These are phyloP conservation scores for Synergus gifuensis DNA, from an alignment of 2,888 invertebrate species.

Conservation along the genomic window DNA sequence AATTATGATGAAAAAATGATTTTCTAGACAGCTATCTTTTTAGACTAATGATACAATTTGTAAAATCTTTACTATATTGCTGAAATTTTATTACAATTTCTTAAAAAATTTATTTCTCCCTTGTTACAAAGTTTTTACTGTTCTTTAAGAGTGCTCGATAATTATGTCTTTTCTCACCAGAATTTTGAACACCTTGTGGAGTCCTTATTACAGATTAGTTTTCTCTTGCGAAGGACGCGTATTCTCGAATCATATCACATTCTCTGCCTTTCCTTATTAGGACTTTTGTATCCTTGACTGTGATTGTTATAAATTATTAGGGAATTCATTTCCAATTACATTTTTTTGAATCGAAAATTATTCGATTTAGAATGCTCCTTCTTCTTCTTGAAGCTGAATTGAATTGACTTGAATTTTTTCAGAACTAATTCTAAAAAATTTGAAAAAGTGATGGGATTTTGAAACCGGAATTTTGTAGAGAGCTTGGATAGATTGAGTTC, in stretches of 20 bases:
- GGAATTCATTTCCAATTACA: background rate
- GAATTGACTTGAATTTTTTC: no score
- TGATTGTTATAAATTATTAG: background rate
- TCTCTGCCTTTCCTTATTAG: constrained; percentile 10
- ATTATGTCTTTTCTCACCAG: constrained; percentile 13
- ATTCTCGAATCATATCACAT: constrained; percentile 16
- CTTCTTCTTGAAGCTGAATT: background rate
- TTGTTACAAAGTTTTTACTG: background rate
- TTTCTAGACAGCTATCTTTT: background rate
- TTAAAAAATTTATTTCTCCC: background rate
- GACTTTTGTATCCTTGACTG: background rate
- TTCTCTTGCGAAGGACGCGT: constrained; percentile 24
- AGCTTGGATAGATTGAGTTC: background rate
- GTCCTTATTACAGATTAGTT: constrained; percentile 27
- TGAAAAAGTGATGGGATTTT: no score
- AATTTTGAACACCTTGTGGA: constrained; percentile 3
- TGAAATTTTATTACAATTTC: background rate
- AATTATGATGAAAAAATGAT: background rate
- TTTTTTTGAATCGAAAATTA: background rate
- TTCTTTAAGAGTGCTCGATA: constrained; percentile 26
- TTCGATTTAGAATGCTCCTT: background rate
- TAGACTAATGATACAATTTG: background rate
- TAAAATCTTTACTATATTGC: background rate
- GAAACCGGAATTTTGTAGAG: no score
- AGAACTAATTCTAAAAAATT: no score